Base-by-base conservation (phyloP, 1,140 invertebrate species). In the Acyrthosiphon pisum region DNA sequence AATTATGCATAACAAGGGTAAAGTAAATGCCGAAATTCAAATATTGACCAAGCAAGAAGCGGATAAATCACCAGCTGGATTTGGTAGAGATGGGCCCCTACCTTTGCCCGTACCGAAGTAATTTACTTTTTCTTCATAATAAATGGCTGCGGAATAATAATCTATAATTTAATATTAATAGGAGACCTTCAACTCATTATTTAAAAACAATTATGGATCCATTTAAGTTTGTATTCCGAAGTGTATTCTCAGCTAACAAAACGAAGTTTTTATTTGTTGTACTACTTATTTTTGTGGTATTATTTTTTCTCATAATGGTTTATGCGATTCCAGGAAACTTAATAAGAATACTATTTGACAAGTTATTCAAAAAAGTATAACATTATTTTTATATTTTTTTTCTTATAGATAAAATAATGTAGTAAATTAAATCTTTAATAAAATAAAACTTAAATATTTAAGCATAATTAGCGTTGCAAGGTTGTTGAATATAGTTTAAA, bases 401-500 rank as follows among this genome's bases (percentile, higher is more conserved):
- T n/a, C n/a, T 48, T 6, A 84, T 44, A 30, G 2, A 6, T 44
- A 48, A 48, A 87, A 87, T 46, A 86, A 87, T 87, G 84, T 48
- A 1, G 18, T 53, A 88, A 88, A 50, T 50, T n/a, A 88, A 50
- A 88, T 48, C 14, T 87, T 35, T 53, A 88, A 50, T 50, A 22
- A 53, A 50, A 88, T 50, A 8, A 11, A 23, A 30, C 35, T n/a
- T 88, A 35, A 84, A 44, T 37, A 30, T 30, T 93, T 44, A 93
- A 50, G 48, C 11, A 41, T 93, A 94, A 90, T 88, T 93, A 44
- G 81, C 91, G 56, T 97, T 97, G 94, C 98, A 98, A 0, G 97
- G 97, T 94, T 98, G 97, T 95, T 98, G 98, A 7, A 98, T 96
- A 94, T 97, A 98, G 94, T 97, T 97, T 2, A 98, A 95, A 94